Evolutionary conservation across 2,797 vertebrate species (phyloP).

Genomic region (Percopsis omiscomaycus): DNA sequence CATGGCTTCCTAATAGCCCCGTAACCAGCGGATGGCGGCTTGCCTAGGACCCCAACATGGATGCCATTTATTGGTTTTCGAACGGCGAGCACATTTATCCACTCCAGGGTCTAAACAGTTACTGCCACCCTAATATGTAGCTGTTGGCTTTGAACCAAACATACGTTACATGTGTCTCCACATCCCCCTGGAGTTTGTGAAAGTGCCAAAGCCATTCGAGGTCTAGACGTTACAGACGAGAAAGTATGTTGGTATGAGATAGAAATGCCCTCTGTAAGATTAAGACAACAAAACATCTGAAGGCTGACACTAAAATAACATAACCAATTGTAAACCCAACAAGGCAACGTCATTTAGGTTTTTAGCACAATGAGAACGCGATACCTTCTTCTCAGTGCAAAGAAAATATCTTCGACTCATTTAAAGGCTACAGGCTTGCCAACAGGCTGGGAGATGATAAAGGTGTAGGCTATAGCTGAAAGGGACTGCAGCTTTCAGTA

Average conservation of each 20-base stretch:
- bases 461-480: too few species aligned
- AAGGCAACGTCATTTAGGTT: background rate
- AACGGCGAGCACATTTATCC: constrained; percentile 46
- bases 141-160: constrained; percentile 43
- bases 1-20: constrained; percentile 56
- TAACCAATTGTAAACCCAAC: constrained; percentile 1
- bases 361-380: too few species aligned
- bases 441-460: too few species aligned
- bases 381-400: too few species aligned
- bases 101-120: constrained; percentile 32
- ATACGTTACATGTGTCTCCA: constrained; percentile 28
- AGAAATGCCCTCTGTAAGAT: background rate
- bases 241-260: constrained; percentile 2
- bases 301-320: constrained; percentile 17
- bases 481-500: too few species aligned
- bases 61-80: constrained; percentile 50
- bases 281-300: constrained; percentile 2
- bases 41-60: constrained; percentile 22
- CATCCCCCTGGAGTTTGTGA: constrained; percentile 17
- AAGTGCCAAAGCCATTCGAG: constrained; percentile 36
- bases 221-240: background rate
- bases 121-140: constrained; percentile 42
- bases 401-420: too few species aligned
- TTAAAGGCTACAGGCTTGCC: too few species aligned
- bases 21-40: constrained; percentile 43